A percentile compares a stretch with the other conserved stretches of the same genome.
Evolutionary conservation across 2,888 invertebrate species (phyloP).

Genomic region (Himalopsyche kuldschensis): DNA sequence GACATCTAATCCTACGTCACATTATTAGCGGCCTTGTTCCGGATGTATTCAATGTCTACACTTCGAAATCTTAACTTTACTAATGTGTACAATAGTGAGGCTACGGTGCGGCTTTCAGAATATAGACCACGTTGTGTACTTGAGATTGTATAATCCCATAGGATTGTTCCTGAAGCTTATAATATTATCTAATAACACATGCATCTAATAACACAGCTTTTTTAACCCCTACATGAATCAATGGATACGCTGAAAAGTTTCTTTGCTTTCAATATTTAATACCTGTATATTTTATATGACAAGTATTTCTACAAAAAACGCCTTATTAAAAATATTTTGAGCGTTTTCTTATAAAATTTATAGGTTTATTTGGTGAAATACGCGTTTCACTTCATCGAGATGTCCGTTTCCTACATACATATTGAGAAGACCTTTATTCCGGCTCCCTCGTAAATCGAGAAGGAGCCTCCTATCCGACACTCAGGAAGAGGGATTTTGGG

Average conservation of each 20-base stretch:
- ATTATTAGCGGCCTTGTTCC: neutral
- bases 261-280: neutral
- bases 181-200: neutral
- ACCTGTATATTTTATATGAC: too few relatives aligned
- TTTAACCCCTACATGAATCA: neutral
- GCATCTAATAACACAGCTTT: too few relatives aligned
- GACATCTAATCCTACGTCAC: neutral
- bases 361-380: too few relatives aligned
- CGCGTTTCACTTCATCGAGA: too few relatives aligned
- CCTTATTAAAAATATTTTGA: too few relatives aligned
- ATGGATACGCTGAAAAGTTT: neutral
- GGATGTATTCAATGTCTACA: neutral
- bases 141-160: neutral
- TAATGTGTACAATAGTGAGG: neutral
- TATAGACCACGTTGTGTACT: neutral
- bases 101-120: neutral
- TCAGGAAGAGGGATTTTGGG: too few relatives aligned
- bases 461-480: too few relatives aligned
- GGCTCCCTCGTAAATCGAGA: too few relatives aligned
- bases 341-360: too few relatives aligned
- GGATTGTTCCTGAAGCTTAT: neutral
- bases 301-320: too few relatives aligned
- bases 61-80: neutral
- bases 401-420: too few relatives aligned
- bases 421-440: too few relatives aligned